Conservation (phyloP, 2,113 vertebrate species). For the Pelusios castaneus region DNA sequence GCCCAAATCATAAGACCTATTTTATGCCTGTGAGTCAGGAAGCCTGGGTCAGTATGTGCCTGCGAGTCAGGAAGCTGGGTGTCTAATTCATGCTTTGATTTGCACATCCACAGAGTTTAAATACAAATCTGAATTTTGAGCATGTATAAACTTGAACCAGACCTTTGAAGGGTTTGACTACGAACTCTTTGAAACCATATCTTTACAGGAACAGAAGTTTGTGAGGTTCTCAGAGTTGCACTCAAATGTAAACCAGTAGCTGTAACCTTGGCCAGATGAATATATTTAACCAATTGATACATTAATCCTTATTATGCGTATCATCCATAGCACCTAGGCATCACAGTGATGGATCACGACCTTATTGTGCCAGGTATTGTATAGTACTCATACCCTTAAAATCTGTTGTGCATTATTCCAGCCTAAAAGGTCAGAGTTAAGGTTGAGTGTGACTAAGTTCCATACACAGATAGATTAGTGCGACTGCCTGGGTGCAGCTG, state of each 20-base stretch:
- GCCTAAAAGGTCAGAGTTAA: neutral
- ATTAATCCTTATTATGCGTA: neutral
- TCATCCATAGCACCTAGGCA: neutral
- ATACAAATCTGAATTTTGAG: neutral
- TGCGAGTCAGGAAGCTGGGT: neutral
- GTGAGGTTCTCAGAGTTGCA: neutral
- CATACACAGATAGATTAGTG: constrained; percentile 15
- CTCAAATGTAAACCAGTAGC: neutral
- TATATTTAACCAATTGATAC: neutral
- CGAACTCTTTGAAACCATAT: neutral
- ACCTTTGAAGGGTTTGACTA: neutral
- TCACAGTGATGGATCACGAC: neutral
- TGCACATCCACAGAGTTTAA: neutral
- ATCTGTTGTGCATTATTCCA: neutral
- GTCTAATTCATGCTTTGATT: neutral
- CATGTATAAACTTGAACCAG: neutral
- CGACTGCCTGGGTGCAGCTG: constrained; percentile 2
- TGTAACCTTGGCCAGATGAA: neutral
- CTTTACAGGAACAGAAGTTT: neutral
- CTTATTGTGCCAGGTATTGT: neutral
- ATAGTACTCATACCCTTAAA: neutral
- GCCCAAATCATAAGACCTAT: neutral
- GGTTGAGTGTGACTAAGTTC: constrained; percentile 23
- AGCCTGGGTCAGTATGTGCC: neutral
- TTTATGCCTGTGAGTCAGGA: neutral